Evolutionary conservation across 2,113 vertebrate species (phyloP).

Genomic region (Apeltes quadracus): DNA sequence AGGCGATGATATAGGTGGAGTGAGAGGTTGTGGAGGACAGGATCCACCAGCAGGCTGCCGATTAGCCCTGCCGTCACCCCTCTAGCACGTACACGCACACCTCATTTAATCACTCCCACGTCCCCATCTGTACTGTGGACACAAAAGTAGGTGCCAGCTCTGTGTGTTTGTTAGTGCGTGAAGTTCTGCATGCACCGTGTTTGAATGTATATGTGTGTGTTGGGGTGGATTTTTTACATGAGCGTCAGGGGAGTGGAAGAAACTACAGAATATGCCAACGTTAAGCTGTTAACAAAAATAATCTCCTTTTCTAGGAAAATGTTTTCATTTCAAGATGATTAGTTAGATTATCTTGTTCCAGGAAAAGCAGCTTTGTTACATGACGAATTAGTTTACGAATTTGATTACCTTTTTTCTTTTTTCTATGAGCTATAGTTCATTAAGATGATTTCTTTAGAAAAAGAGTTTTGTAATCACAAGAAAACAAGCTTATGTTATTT

Average conservation of each 20-base stretch:
- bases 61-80: slow-evolving; percentile 57
- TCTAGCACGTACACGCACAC: slow-evolving; percentile 48
- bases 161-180: slow-evolving; percentile 10
- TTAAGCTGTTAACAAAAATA: too few species aligned
- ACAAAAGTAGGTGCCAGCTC: slow-evolving; percentile 46
- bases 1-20: slow-evolving; percentile 64
- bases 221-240: slow-evolving; percentile 4
- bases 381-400: too few species aligned
- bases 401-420: too few species aligned
- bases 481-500: not conserved
- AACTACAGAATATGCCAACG: not conserved
- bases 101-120: slow-evolving; percentile 61
- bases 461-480: not conserved
- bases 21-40: slow-evolving; percentile 59
- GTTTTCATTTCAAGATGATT: slow-evolving; percentile 1
- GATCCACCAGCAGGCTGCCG: slow-evolving; percentile 61
- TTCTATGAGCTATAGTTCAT: not conserved
- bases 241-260: not conserved
- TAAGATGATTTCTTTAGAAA: not conserved
- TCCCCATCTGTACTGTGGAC: slow-evolving; percentile 61
- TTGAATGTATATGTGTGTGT: slow-evolving; percentile 7
- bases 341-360: too few species aligned
- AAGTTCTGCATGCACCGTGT: slow-evolving; percentile 18
- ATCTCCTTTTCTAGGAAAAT: not conserved
- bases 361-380: too few species aligned